Evolutionary conservation across 2,113 vertebrate species (phyloP), one percentile per base, ranked within the genome.

Genomic region (Myodes glareolus): DNA sequence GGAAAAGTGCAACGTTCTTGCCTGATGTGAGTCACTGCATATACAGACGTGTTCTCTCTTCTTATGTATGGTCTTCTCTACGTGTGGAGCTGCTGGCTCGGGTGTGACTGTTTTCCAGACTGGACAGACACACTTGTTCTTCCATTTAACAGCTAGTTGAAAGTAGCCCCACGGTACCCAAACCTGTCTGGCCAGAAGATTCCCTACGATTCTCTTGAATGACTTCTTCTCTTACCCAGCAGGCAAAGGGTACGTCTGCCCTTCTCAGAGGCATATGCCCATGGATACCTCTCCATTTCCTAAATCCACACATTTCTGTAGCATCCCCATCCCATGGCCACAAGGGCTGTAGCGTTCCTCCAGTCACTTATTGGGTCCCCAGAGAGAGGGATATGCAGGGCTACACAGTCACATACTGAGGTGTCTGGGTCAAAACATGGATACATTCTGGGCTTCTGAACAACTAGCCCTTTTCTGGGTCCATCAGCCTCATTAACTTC

Each of bases 361-460:
- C 52, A 3, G 19, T 33, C 0, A 0, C 68, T 39, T 31, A 14
- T 39, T 2, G 7, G 67, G 47, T 27, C 0, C 19, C 55, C 3
- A 3, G 25, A 72, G 31, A 47, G 13, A 50, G 39, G 89, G 0
- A 21, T 4, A 6, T 58, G 39, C 52, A 84, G 50, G 52, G 27
- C 16, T 42, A 7, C 0, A 0, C 9, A 19, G 14, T 4, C 23
- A 23, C 12, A 5, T 31, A 65, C 61, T 50, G 42, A 39, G 10
- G 45, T 3, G 31, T 1, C 27, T 13, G 14, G 17, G 4, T 10
- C 6, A 5, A 55, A 42, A 25, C 89, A 2, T 0, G 0, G 21
- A 2, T 29, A 7, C 80, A 42, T 84, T 13, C n/a, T 17, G 21
- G 3, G 52, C 36, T 82, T 82, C 80, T 52, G 45, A 33, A 36